Base-by-base conservation (phyloP, 2,888 invertebrate genomes). In the Coelogynopora nodosa region DNA sequence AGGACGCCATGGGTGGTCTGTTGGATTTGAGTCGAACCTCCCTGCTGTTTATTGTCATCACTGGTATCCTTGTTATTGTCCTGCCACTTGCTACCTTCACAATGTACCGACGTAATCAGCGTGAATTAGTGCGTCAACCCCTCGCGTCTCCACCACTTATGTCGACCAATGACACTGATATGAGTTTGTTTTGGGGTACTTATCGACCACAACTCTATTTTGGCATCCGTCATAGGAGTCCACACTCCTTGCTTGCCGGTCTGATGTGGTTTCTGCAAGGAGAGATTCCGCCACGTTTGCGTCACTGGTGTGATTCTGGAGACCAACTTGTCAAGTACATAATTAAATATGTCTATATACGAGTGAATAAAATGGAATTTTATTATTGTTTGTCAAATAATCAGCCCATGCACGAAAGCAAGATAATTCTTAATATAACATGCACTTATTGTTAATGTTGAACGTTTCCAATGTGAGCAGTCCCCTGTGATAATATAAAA, bases 261-360 rank as follows among this genome's bases (percentile, higher is more conserved):
- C 93, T 98, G 28, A 97, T 98, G 97, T 98, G 98, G 98, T 97
- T 97, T 84, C 85, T 0, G 94, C 96, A 90, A 18, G 84, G 81
- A 26, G 30, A 82, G 0, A 13, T 84, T 28, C 67, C 30, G 1
- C 88, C 74, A 86, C 86, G 84, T 31, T 85, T 89, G 30, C 88
- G 96, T 88, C 97, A 98, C 91, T 96, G 96, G 95, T 98, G 97
- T 91, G 95, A 96, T 87, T 96, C 96, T 91, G 94, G 94, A 30
- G 97, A 97, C 90, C n/a, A 84, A 82, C 23, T 85, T 0, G 10
- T 2, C n/a, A 85, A 28, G 29, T 82, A 5, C 10, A 30, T 31
- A n/a, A n/a, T n/a, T n/a, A n/a, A n/a, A n/a, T n/a, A n/a, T n/a
- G n/a, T n/a, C n/a, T n/a, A n/a, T n/a, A n/a, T n/a, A n/a, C n/a